These are phyloP conservation scores for Oasisia sp. DNA, from an alignment of 2,888 invertebrate genomes.

Conservation along the genomic window DNA sequence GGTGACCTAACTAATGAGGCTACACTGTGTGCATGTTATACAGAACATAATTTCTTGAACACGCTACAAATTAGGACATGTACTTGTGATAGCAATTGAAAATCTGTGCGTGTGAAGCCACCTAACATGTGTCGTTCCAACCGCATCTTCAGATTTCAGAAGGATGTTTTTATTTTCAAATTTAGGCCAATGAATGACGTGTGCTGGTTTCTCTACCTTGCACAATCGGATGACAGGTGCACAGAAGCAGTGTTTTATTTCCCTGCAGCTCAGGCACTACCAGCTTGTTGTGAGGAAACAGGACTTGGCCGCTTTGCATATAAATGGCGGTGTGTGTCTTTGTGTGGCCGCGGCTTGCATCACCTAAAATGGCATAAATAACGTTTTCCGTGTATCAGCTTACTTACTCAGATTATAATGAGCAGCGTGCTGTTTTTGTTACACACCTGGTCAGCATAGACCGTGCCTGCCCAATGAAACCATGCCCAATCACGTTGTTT, in stretches of 20 bases:
- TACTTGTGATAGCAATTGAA: no score
- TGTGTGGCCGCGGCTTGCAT: conserved; percentile 3
- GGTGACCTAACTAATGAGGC: no score
- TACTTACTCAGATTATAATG: background rate
- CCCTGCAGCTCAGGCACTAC: background rate
- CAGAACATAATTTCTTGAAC: no score
- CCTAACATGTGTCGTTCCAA: no score
- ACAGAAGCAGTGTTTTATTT: background rate
- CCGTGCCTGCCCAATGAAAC: background rate
- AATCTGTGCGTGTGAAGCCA: no score
- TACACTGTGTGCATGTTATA: no score
- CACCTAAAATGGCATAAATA: background rate
- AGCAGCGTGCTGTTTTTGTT: background rate
- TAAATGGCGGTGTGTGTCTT: background rate
- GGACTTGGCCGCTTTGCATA: background rate
- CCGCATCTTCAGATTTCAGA: background rate
- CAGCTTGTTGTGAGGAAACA: background rate
- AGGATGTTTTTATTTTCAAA: background rate
- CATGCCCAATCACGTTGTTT: background rate
- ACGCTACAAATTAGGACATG: no score
- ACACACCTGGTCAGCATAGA: background rate
- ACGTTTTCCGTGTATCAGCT: background rate
- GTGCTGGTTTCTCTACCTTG: background rate
- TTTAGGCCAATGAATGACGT: background rate
- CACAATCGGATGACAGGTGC: background rate